Percentiles rank a stretch among this genome's conserved stretches.
Conservation (phyloP, 2,113 vertebrate species). For the Sinocyclocheilus anophthalmus region DNA sequence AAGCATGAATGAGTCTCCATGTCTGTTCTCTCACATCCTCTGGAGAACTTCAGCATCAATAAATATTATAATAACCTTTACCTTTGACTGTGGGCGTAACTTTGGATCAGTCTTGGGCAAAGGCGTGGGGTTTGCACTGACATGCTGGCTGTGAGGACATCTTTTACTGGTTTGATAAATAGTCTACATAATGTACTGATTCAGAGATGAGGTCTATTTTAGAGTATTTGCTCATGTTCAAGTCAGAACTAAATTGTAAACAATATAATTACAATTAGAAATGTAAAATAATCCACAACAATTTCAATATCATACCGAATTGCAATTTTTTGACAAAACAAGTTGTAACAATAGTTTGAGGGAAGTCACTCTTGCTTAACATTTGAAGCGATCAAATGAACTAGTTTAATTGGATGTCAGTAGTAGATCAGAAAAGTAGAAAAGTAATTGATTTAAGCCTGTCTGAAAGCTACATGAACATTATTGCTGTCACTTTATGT, state of each 20-base stretch:
- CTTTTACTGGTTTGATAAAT: not conserved
- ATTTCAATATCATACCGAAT: not conserved
- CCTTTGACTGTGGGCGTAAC: not conserved
- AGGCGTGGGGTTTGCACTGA: not conserved
- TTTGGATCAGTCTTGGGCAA: not conserved
- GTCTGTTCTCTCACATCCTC: constrained; percentile 35
- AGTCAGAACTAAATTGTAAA: not conserved
- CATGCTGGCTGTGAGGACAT: not conserved
- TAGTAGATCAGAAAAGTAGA: not conserved
- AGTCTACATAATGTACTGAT: not conserved
- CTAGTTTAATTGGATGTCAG: not conserved
- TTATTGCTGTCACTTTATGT: not conserved
- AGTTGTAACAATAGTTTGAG: not conserved
- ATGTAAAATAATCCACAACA: not conserved
- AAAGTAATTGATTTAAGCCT: not conserved
- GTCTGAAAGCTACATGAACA: not conserved
- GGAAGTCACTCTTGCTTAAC: not conserved
- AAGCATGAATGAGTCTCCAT: constrained; percentile 60
- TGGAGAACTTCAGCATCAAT: constrained; percentile 16
- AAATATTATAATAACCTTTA: constrained; percentile 22
- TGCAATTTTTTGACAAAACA: not conserved
- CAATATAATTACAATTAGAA: not conserved
- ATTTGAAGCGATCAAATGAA: not conserved
- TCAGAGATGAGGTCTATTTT: not conserved
- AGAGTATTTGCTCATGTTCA: not conserved